Evolutionary conservation across 1,140 invertebrate species (phyloP).

Genomic region (Zaprionus tsacasi): DNA sequence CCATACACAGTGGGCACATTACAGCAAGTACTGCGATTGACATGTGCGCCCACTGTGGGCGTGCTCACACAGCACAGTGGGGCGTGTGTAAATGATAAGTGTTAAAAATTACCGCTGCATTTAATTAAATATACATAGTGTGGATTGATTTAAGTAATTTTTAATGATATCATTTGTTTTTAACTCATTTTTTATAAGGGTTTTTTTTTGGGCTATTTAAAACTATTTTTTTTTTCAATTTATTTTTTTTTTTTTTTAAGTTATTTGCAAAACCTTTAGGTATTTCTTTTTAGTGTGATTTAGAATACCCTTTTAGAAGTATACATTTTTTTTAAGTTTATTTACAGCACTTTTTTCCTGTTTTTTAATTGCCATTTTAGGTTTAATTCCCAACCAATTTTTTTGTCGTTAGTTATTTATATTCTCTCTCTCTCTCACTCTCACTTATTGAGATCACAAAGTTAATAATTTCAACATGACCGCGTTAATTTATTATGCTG

Average conservation of each 20-base stretch:
- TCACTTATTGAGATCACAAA: conserved; percentile 10
- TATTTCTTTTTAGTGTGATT: too few relatives aligned
- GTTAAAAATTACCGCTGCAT: not conserved
- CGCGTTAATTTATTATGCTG: conserved; percentile 40
- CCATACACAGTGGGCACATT: conserved; percentile 8
- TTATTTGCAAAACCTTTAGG: too few relatives aligned
- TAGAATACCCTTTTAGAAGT: not conserved
- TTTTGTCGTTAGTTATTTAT: conserved; percentile 26
- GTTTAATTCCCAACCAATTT: not conserved
- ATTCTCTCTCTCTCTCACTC: not conserved
- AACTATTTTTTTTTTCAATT: too few relatives aligned
- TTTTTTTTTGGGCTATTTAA: too few relatives aligned
- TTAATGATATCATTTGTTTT: too few relatives aligned
- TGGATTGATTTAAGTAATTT: too few relatives aligned
- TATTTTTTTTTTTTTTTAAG: too few relatives aligned
- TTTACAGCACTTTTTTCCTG: not conserved
- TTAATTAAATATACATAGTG: too few relatives aligned
- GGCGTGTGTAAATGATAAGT: conserved; percentile 22
- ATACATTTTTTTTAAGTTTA: not conserved
- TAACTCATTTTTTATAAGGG: too few relatives aligned
- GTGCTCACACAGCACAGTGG: conserved; percentile 13
- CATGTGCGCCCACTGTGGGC: conserved; percentile 6
- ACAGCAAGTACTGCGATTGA: conserved; percentile 25
- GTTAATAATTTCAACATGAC: conserved; percentile 51
- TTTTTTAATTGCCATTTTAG: not conserved